Evolutionary conservation across 2,888 invertebrate species (phyloP).

Genomic region (Adela reaumurella): DNA sequence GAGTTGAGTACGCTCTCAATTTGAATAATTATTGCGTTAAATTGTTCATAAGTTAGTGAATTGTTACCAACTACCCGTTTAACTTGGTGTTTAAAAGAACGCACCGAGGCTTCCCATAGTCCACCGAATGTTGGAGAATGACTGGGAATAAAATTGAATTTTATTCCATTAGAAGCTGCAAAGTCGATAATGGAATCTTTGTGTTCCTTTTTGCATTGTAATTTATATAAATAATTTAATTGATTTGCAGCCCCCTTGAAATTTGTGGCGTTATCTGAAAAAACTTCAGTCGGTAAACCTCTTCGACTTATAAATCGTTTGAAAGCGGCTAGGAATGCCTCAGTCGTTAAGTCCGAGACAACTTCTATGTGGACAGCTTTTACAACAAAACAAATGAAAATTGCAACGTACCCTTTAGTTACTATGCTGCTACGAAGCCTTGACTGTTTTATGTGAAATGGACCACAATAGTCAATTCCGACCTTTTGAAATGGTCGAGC

Average conservation of each 20-base stretch:
- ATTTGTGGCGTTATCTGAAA: constrained; percentile 1
- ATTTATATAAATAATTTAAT: neutral
- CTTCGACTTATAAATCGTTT: neutral
- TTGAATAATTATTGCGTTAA: constrained; percentile 2
- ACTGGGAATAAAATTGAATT: constrained; percentile 1
- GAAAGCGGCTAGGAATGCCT: constrained; percentile 1
- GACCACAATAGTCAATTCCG: constrained; percentile 6
- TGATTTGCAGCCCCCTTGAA: constrained; percentile 2
- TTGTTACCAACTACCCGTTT: constrained; percentile 3
- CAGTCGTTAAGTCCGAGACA: constrained; percentile 1
- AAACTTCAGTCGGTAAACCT: neutral
- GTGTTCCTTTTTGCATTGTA: neutral
- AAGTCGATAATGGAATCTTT: neutral
- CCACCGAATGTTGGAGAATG: constrained; percentile 1
- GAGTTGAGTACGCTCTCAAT: constrained; percentile 7
- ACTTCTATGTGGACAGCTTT: constrained; percentile 2
- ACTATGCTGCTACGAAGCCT: neutral
- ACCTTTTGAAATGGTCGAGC: constrained; percentile 3
- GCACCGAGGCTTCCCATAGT: constrained; percentile 3
- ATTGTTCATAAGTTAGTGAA: constrained; percentile 4
- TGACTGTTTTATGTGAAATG: constrained; percentile 6
- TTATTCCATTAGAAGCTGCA: neutral
- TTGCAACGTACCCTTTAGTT: constrained; percentile 4
- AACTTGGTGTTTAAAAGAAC: constrained; percentile 4
- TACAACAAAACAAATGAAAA: constrained; percentile 5